Base-by-base conservation (phyloP, 2,797 vertebrate species). In the Eulemur albifrons region DNA sequence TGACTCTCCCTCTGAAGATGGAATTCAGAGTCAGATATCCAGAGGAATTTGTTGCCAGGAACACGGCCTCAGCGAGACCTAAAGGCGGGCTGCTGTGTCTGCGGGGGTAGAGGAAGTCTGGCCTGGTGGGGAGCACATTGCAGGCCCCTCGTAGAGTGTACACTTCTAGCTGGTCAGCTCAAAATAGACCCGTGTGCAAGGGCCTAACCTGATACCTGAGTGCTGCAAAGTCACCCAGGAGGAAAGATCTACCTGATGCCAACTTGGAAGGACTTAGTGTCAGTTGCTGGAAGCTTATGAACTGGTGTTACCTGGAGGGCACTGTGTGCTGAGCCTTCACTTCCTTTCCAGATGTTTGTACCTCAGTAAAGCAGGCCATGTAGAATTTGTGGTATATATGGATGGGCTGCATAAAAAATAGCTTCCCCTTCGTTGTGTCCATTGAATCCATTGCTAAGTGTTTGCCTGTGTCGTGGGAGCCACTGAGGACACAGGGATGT, bases 271-370 rank as follows among this genome's bases (percentile, higher is more conserved):
- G 17, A n/a, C 43, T 75, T 38, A 21, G 25, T 32, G 21, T 84
- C 30, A 27, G 15, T 82, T 72, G 63, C 50, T 45, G 13, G 80
- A 65, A 85, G 35, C 52, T 83, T 73, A 69, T 54, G n/a, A 72
- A 82, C 11, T 21, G 30, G 20, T 59, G 52, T 77, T 73, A 30
- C 50, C n/a, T 70, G 25, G 13, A 35, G 38, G 63, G 25, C 63
- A 59, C 50, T 59, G 0, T 1, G 0, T n/a, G 27, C 35, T 67
- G 21, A 18, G n/a, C 45, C 23, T 85, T 69, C 38, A 30, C 38
- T 77, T 92, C 23, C 72, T 95, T 45, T 59, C 48, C 32, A 77
- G 20, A 25, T 81, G 48, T 54, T 43, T 76, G 7, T 21, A 50
- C 40, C 50, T 32, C 50, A 35, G 1, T 25, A 54, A 73, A 48